These are phyloP conservation scores for Diaperis boleti DNA, from an alignment of 2,888 invertebrate genomes.

Conservation along the genomic window DNA sequence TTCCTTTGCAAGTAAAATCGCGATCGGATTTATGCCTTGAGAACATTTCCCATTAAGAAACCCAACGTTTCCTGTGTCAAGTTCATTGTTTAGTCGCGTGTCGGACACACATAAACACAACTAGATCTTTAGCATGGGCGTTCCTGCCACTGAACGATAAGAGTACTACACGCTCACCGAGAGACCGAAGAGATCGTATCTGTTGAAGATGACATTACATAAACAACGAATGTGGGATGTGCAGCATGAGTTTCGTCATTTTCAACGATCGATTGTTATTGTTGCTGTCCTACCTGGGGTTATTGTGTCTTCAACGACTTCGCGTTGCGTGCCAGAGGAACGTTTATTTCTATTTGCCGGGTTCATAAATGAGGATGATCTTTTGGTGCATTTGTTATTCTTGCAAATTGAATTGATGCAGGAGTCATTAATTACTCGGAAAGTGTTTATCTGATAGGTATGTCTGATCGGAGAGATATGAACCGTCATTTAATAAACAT, in stretches of 20 bases:
- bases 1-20: too few relatives aligned
- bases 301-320: neutral
- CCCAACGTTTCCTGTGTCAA: conserved; percentile 26
- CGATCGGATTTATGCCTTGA: conserved; percentile 1
- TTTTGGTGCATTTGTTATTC: too few relatives aligned
- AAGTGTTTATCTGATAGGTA: too few relatives aligned
- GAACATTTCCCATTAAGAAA: conserved; percentile 20
- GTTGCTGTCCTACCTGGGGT: neutral
- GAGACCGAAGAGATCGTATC: conserved; percentile 14
- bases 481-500: too few relatives aligned
- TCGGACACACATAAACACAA: conserved; percentile 34
- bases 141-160: conserved; percentile 26
- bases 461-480: too few relatives aligned
- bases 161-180: conserved; percentile 21
- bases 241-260: neutral
- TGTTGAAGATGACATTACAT: conserved; percentile 22
- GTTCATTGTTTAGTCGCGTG: conserved; percentile 36
- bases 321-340: conserved; percentile 1
- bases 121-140: conserved; percentile 30
- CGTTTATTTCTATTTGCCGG: conserved; percentile 4
- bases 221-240: conserved; percentile 10
- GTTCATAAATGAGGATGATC: conserved; percentile 12
- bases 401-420: too few relatives aligned
- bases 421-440: too few relatives aligned
- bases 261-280: neutral